These are phyloP conservation scores for Lasioglossum zephyrum DNA, from an alignment of 2,888 invertebrate species.

Conservation along the genomic window DNA sequence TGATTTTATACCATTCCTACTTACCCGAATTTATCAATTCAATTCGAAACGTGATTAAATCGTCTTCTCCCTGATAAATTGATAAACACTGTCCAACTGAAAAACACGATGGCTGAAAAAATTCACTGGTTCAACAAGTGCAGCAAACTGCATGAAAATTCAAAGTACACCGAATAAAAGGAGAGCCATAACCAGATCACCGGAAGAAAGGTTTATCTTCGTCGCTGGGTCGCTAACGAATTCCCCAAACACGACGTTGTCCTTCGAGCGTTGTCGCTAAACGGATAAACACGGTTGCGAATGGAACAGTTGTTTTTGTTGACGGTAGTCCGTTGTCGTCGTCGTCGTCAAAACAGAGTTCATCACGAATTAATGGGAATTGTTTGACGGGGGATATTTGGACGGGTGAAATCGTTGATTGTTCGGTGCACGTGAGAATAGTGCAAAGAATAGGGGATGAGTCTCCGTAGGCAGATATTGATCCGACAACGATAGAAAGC, in stretches of 20 bases:
- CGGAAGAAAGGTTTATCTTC: background rate
- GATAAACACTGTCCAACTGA: background rate
- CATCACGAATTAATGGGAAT: background rate
- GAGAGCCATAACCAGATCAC: background rate
- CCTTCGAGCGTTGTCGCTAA: background rate
- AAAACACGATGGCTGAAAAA: no score
- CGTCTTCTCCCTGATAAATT: background rate
- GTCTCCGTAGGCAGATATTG: conserved; percentile 22
- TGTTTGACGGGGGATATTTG: background rate
- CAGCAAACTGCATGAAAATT: background rate
- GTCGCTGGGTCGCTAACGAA: background rate
- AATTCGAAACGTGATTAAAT: background rate
- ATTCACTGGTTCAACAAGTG: background rate
- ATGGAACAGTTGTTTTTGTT: background rate
- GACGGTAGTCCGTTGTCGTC: no score
- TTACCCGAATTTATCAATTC: background rate
- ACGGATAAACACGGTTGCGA: conserved; percentile 16
- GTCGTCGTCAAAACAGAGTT: background rate
- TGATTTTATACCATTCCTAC: background rate
- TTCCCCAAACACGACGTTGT: background rate
- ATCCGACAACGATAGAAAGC: background rate
- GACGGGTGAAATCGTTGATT: background rate
- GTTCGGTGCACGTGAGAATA: background rate
- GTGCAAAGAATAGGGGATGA: background rate
- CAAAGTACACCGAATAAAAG: background rate